Evolutionary conservation across 2,797 vertebrate genomes (phyloP), one percentile per base, ranked within the genome.

Genomic region (Gastrophryne carolinensis): DNA sequence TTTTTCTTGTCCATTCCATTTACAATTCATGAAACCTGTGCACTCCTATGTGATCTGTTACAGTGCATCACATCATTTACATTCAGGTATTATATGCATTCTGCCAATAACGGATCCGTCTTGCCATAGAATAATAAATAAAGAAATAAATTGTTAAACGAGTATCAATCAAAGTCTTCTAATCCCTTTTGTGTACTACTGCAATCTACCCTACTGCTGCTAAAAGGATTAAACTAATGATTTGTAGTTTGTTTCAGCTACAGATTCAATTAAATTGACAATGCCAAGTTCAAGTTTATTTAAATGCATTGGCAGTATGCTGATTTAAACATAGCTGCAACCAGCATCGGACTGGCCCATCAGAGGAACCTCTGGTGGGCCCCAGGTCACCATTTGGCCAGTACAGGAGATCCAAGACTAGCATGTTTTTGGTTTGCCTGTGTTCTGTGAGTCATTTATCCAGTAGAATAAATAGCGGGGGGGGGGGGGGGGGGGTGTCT

Each of bases 151-250:
- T 58, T 47, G 21, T 50, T 63, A 73, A 73, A 49, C 39, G 30
- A 30, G 62, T 49, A 75, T 67, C 53, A 67, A 75, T 75, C 72
- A 67, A 24, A 24, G 41, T 11, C 32, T 32, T 67, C 58, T 67
- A 75, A 75, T 75, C 53, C 64, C 37, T 29, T 75, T 67, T 67
- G 53, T 17, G 5, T 27, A 58, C 23, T 60, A 34, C 53, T 67
- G 30, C 35, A 52, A 60, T 75, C 62, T 67, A 54, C 53, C 58
- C 13, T 39, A 11, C 26, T 53, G 41, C 41, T 21, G 30, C 63
- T 74, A 66, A 74, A 66, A 66, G 52, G 53, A 64, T 73, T 73
- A 65, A 29, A 35, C 30, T 62, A 75, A 67, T 6, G 63, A 75
- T 75, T 75, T 75, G 23, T 49, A 52, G 63, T 65, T 53, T 71